These are phyloP conservation scores for Ctena decussata DNA, from an alignment of 2,888 invertebrate genomes.

Conservation along the genomic window DNA sequence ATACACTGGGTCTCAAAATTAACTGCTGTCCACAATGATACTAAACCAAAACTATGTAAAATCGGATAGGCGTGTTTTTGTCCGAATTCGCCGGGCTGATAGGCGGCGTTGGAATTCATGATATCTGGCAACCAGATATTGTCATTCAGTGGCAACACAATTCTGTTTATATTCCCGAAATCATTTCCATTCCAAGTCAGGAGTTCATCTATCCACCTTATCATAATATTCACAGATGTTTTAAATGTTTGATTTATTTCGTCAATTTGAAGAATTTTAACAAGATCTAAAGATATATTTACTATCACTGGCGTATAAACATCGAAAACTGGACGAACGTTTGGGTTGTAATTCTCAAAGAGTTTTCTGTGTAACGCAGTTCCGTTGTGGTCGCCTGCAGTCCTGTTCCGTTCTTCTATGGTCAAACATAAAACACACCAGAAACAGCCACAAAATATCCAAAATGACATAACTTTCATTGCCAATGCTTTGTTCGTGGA, in stretches of 20 bases:
- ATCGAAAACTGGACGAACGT: constrained; percentile 22
- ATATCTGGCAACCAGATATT: constrained; percentile 51
- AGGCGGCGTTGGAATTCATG: constrained; percentile 28
- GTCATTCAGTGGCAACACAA: constrained; percentile 25
- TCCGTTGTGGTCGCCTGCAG: constrained; percentile 12
- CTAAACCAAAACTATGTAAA: constrained; percentile 16
- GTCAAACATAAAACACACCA: too few relatives aligned
- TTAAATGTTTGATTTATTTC: constrained; percentile 43
- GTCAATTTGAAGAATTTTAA: constrained; percentile 39
- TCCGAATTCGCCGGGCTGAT: constrained; percentile 37
- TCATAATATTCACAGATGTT: constrained; percentile 20
- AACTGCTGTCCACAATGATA: constrained; percentile 29
- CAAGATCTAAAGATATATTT: constrained; percentile 6
- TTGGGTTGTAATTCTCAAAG: constrained; percentile 21
- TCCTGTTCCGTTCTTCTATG: too few relatives aligned
- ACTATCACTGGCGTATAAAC: background rate
- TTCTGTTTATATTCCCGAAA: constrained; percentile 12
- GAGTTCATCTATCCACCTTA: constrained; percentile 43
- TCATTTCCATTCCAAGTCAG: constrained; percentile 33
- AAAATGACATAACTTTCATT: too few relatives aligned
- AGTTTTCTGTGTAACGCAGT: background rate
- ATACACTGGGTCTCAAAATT: constrained; percentile 43
- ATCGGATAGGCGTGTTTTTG: constrained; percentile 13
- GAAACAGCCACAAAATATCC: too few relatives aligned
- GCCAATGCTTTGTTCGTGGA: too few relatives aligned